These are phyloP conservation scores for Bombyx mori DNA, from an alignment of 1,140 invertebrate species.

Conservation along the genomic window ASM3026992v2 NC_085111.1:3577001-3577500, in stretches of 20 bases:
- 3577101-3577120: conserved; percentile 25
- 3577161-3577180: conserved; percentile 53
- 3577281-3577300: conserved; percentile 24
- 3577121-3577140: conserved; percentile 37
- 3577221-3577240: conserved; percentile 64
- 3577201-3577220: conserved; percentile 66
- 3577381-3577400: conserved; percentile 29
- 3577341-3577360: conserved; percentile 42
- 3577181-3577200: conserved; percentile 71
- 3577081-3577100: conserved; percentile 23
- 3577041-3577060: conserved; percentile 29
- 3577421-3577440: conserved; percentile 31
- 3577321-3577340: conserved; percentile 66
- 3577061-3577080: conserved; percentile 22
- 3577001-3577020: conserved; percentile 51
- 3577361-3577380: conserved; percentile 42
- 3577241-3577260: conserved; percentile 52
- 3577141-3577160: conserved; percentile 44
- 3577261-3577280: conserved; percentile 67
- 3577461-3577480: neutral
- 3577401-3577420: conserved; percentile 22
- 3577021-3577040: conserved; percentile 59
- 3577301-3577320: conserved; percentile 39
- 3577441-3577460: conserved; percentile 24
- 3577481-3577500: conserved; percentile 26